phyloP scores from a whole-genome alignment of 1,140 invertebrate genomes.

The Thaumetopoea pityocampa region DNA sequence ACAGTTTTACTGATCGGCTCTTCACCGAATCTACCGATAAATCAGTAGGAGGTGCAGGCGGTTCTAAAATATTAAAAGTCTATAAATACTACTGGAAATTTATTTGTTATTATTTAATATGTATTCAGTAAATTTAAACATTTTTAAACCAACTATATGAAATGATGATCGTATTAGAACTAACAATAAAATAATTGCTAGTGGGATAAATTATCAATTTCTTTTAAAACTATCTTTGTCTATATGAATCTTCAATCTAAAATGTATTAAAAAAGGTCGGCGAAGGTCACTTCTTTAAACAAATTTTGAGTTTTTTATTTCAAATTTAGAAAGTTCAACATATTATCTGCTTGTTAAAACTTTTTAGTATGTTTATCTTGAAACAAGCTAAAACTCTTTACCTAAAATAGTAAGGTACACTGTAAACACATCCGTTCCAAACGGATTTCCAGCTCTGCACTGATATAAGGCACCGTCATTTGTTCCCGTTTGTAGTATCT shows the following conservation, averaged over 20 bases:
- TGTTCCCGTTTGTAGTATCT: slow-evolving; percentile 78
- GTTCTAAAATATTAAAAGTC: slow-evolving; percentile 41
- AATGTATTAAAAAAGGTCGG: no score
- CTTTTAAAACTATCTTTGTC: no score
- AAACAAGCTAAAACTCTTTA: slow-evolving; percentile 46
- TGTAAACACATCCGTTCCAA: slow-evolving; percentile 87
- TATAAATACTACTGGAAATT: neutral
- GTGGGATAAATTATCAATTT: no score
- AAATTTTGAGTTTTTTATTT: no score
- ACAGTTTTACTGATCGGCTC: slow-evolving; percentile 55
- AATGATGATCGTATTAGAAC: no score
- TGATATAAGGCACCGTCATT: slow-evolving; percentile 90
- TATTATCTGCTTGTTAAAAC: no score
- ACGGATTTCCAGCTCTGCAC: slow-evolving; percentile 89
- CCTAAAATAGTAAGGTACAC: slow-evolving; percentile 90
- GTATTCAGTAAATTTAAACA: neutral
- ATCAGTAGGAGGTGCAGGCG: slow-evolving; percentile 62
- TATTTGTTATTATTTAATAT: slow-evolving; percentile 1
- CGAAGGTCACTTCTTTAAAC: no score
- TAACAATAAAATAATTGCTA: no score
- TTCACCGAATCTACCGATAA: slow-evolving; percentile 64
- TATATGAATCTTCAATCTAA: no score
- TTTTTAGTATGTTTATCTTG: no score
- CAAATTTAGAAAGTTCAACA: no score
- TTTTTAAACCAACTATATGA: no score